phyloP scores from a whole-genome alignment of 2,797 vertebrate genomes.

The Rhinoraja longicauda region DNA sequence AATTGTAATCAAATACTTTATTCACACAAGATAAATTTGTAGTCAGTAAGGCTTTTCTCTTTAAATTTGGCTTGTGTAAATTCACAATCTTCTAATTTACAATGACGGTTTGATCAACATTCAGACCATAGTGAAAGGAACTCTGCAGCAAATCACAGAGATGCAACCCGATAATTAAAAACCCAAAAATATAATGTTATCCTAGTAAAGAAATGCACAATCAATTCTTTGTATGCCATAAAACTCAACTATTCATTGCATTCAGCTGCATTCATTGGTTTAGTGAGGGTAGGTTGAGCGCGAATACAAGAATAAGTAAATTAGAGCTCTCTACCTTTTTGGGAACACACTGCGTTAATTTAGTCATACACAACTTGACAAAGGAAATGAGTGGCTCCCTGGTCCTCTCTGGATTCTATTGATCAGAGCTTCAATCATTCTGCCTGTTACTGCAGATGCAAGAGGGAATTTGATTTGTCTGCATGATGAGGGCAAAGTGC shows the following conservation, averaged over 20 bases:
- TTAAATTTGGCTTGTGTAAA: neutral
- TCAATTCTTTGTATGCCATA: neutral
- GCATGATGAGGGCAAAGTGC: slow-evolving; percentile 32
- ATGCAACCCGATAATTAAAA: neutral
- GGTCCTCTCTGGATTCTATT: slow-evolving; percentile 45
- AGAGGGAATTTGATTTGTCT: slow-evolving; percentile 46
- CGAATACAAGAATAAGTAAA: neutral
- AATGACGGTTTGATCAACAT: too few species aligned
- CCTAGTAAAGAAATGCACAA: neutral
- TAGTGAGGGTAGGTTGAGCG: too few species aligned
- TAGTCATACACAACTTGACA: slow-evolving; percentile 44
- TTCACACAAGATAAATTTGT: neutral
- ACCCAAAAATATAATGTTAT: neutral
- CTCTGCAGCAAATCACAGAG: too few species aligned
- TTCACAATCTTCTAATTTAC: neutral
- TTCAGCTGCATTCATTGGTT: neutral
- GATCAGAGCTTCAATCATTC: slow-evolving; percentile 46
- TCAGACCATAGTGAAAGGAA: too few species aligned
- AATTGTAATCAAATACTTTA: neutral
- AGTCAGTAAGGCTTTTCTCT: neutral
- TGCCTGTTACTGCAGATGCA: slow-evolving; percentile 9
- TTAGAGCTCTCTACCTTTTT: slow-evolving; percentile 38
- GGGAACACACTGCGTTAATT: slow-evolving; percentile 44
- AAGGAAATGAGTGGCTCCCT: slow-evolving; percentile 38
- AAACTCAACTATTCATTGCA: neutral